phyloP scores from a whole-genome alignment of 2,113 vertebrate species.

The Pyxicephalus adspersus region DNA sequence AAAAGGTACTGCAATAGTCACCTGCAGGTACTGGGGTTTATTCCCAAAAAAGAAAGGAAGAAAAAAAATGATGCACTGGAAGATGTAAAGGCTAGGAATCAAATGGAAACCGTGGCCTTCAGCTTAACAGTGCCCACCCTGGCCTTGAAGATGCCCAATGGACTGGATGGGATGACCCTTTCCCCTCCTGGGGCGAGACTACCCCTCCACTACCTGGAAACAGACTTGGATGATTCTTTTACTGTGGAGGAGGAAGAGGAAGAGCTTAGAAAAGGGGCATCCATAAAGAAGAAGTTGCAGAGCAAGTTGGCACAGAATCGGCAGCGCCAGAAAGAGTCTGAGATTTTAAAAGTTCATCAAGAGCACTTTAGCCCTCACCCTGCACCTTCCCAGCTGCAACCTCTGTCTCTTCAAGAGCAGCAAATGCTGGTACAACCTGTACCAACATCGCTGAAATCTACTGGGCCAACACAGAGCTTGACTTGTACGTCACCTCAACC shows the following conservation, averaged over 20 bases:
- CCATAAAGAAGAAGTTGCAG: slow-evolving; percentile 90
- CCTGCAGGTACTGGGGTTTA: slow-evolving; percentile 97
- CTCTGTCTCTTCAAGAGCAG: slow-evolving; percentile 68
- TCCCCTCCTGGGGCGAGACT: slow-evolving; percentile 87
- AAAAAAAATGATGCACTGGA: slow-evolving; percentile 96
- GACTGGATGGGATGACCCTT: slow-evolving; percentile 89
- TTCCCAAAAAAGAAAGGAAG: slow-evolving; percentile 99
- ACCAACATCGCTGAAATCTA: slow-evolving; percentile 76
- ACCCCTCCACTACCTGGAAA: slow-evolving; percentile 85
- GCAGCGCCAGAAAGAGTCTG: slow-evolving; percentile 82
- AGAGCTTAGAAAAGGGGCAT: slow-evolving; percentile 82
- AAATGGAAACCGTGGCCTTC: slow-evolving; percentile 92
- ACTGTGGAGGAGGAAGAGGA: slow-evolving; percentile 95
- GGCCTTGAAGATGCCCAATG: slow-evolving; percentile 92
- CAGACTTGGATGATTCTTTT: slow-evolving; percentile 94
- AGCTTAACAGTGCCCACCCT: slow-evolving; percentile 93
- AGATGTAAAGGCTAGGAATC: slow-evolving; percentile 87
- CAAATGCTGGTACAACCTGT: slow-evolving; percentile 74
- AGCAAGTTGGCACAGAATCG: slow-evolving; percentile 88
- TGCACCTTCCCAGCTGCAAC: slow-evolving; percentile 75
- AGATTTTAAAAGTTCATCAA: slow-evolving; percentile 87
- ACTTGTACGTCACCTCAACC: slow-evolving; percentile 96
- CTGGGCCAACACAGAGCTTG: slow-evolving; percentile 84
- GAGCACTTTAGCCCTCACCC: slow-evolving; percentile 95
- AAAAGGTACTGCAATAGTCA: slow-evolving; percentile 99